Evolutionary conservation across 1,140 invertebrate genomes (phyloP).

Genomic region (Lordiphosa collinella): DNA sequence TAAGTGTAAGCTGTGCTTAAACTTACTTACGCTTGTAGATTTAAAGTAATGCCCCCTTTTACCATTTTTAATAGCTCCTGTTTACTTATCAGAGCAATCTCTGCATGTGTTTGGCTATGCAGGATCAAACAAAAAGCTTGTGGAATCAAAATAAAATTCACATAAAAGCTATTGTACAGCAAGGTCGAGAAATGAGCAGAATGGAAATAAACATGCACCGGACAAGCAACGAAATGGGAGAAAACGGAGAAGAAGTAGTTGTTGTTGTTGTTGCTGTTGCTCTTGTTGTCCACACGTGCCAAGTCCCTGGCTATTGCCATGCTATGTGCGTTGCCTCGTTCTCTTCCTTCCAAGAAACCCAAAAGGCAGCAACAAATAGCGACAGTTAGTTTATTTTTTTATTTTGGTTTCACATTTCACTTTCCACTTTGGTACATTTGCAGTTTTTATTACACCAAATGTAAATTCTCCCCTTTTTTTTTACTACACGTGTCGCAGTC

Average conservation of each 20-base stretch:
- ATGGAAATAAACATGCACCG: constrained; percentile 19
- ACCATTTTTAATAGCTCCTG: constrained; percentile 22
- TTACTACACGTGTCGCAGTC: constrained; percentile 35
- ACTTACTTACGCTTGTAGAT: too few relatives aligned
- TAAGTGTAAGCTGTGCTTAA: too few relatives aligned
- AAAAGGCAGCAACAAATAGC: constrained; percentile 57
- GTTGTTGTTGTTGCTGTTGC: constrained; percentile 1
- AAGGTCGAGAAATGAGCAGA: constrained; percentile 7
- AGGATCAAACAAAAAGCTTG: constrained; percentile 15
- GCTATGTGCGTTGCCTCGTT: constrained; percentile 14
- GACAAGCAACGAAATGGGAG: constrained; percentile 34
- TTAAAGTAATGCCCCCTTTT: not conserved
- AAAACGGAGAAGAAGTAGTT: constrained; percentile 6
- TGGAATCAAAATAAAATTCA: constrained; percentile 61
- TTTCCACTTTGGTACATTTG: constrained; percentile 33
- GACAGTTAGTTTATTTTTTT: constrained; percentile 36
- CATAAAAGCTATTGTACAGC: constrained; percentile 44
- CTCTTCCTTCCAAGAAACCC: constrained; percentile 1
- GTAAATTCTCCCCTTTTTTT: constrained; percentile 4
- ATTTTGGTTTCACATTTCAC: constrained; percentile 42
- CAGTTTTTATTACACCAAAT: constrained; percentile 23
- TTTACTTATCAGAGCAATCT: not conserved
- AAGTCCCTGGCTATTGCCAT: constrained; percentile 4
- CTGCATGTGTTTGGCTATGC: not conserved
- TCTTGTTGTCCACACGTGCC: constrained; percentile 37